Evolutionary conservation across 1,140 invertebrate genomes (phyloP).

Genomic region (Hyphantria cunea): DNA sequence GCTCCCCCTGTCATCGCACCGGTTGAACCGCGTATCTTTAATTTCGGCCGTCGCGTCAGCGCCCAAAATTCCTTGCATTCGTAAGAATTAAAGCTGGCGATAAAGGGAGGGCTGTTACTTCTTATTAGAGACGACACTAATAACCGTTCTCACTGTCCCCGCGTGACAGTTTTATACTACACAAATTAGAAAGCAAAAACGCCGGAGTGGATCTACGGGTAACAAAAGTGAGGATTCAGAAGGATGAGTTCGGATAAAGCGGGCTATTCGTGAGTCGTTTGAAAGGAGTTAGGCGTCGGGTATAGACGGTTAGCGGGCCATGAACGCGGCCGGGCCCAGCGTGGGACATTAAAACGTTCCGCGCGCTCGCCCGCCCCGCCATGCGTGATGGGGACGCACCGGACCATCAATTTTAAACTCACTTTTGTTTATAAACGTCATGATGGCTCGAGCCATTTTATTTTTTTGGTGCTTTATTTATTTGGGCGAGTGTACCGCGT

Average conservation of each 20-base stretch:
- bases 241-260: conserved; percentile 53
- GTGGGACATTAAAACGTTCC: conserved; percentile 71
- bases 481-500: conserved; percentile 15
- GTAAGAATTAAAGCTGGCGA: conserved; percentile 26
- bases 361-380: conserved; percentile 55
- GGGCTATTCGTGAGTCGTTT: conserved; percentile 51
- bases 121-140: conserved; percentile 50
- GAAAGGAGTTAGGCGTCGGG: conserved; percentile 62
- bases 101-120: conserved; percentile 41
- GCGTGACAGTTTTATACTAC: conserved; percentile 40
- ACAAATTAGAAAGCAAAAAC: conserved; percentile 57
- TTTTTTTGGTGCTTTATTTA: conserved; percentile 40
- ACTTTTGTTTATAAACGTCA: conserved; percentile 72
- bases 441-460: conserved; percentile 46
- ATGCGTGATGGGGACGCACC: conserved; percentile 56
- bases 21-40: conserved; percentile 57
- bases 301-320: conserved; percentile 52
- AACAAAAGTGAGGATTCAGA: conserved; percentile 46
- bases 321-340: conserved; percentile 40
- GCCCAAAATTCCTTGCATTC: conserved; percentile 31
- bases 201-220: conserved; percentile 33
- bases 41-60: conserved; percentile 46
- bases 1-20: conserved; percentile 49
- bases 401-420: conserved; percentile 65
- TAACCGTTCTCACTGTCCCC: conserved; percentile 33